Conservation (phyloP, 2,113 vertebrate species). For the Catharus bicknelli region DNA sequence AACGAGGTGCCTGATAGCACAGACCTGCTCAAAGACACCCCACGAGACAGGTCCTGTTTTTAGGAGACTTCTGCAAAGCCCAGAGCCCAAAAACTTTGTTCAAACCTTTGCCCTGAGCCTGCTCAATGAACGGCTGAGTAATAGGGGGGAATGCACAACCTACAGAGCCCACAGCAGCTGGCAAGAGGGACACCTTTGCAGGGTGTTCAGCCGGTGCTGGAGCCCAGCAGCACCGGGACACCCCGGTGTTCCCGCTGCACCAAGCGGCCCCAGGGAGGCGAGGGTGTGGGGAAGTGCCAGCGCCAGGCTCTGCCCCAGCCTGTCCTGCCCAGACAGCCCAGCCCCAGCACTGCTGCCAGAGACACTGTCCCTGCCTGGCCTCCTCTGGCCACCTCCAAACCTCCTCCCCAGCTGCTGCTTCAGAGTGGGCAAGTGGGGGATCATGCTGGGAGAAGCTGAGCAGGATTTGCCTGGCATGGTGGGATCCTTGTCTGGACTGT, state of each 20-base stretch:
- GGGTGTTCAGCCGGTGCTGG: rapidly evolving
- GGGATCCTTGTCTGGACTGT: neutral
- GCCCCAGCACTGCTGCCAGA: neutral
- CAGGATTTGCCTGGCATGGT: rapidly evolving
- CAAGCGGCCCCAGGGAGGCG: neutral
- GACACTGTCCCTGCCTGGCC: neutral
- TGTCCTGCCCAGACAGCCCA: constrained; percentile 9
- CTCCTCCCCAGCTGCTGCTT: neutral
- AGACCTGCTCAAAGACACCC: neutral
- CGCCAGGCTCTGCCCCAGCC: neutral
- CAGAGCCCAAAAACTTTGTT: neutral
- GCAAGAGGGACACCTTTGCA: rapidly evolving
- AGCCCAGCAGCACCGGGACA: neutral
- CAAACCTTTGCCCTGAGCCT: neutral
- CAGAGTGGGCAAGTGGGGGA: rapidly evolving
- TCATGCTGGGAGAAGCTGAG: rapidly evolving
- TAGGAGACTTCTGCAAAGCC: neutral
- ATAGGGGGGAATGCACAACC: rapidly evolving
- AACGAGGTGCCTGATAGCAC: rapidly evolving
- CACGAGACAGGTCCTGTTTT: neutral
- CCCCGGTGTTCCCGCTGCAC: rapidly evolving
- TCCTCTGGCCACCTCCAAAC: neutral
- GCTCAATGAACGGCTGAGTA: neutral
- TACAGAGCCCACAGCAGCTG: neutral
- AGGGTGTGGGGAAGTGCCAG: neutral